phyloP scores from a whole-genome alignment of 1,140 invertebrate species.

The Heliconius himera region DNA sequence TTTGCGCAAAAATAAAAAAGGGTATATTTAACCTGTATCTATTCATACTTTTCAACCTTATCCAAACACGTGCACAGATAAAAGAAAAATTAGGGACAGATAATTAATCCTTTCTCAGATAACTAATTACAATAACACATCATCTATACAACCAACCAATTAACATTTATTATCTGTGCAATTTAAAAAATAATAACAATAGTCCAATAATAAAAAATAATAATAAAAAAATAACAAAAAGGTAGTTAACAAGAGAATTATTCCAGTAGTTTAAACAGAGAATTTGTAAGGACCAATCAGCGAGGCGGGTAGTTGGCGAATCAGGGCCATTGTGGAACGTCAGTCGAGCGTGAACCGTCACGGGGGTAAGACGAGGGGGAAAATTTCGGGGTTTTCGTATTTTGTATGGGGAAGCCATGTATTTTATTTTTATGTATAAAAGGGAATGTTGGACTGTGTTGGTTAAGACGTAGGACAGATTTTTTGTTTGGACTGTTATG shows the following conservation, averaged over 20 bases:
- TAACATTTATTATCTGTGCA: constrained; percentile 7
- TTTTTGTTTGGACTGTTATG: too few species aligned
- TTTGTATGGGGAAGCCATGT: not conserved
- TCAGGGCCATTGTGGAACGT: constrained; percentile 32
- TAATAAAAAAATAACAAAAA: constrained; percentile 27
- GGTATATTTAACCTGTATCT: too few species aligned
- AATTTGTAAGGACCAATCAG: constrained; percentile 40
- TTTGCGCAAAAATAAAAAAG: too few species aligned
- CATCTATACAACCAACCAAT: not conserved
- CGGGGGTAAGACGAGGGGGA: constrained; percentile 34
- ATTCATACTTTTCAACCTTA: not conserved
- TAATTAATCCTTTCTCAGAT: not conserved
- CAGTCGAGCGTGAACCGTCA: constrained; percentile 32
- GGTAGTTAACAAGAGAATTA: constrained; percentile 32
- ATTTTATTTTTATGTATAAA: constrained; percentile 3
- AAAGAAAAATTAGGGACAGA: not conserved
- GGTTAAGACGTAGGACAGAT: not conserved
- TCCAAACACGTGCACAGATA: constrained; percentile 8
- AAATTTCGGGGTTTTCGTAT: not conserved
- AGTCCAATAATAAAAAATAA: not conserved
- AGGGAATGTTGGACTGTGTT: not conserved
- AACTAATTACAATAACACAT: not conserved
- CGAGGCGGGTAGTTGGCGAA: constrained; percentile 36
- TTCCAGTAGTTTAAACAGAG: constrained; percentile 39
- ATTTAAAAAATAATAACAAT: not conserved